Percentiles rank a stretch among this genome's conserved stretches.
Evolutionary conservation across 2,797 vertebrate genomes (phyloP).

Genomic region (Eurystomus glaucurus): DNA sequence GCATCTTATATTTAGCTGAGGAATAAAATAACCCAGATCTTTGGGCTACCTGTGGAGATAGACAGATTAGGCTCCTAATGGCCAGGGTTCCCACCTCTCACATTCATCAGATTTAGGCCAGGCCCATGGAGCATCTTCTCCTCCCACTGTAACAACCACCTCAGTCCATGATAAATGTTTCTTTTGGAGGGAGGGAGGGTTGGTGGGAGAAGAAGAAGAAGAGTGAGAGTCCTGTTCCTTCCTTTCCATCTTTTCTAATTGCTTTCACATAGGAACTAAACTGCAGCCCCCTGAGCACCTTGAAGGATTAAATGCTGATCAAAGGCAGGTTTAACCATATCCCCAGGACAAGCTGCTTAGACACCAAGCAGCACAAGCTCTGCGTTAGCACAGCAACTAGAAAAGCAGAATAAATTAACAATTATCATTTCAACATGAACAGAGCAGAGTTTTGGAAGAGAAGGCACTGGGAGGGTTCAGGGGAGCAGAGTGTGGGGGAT

Average conservation of each 20-base stretch:
- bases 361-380: slow-evolving; percentile 75
- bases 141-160: background rate
- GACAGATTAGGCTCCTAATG: background rate
- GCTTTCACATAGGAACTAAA: slow-evolving; percentile 77
- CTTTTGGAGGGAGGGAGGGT: background rate
- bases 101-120: background rate
- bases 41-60: background rate
- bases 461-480: background rate
- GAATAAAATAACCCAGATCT: background rate
- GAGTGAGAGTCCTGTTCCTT: background rate
- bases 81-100: background rate
- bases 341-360: slow-evolving; percentile 86
- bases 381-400: slow-evolving; percentile 72
- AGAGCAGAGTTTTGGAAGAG: slow-evolving; percentile 41
- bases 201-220: background rate
- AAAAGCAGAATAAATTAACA: slow-evolving; percentile 81
- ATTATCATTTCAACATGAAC: slow-evolving; percentile 66
- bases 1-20: slow-evolving; percentile 26
- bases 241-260: slow-evolving; percentile 71
- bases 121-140: background rate
- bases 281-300: slow-evolving; percentile 77
- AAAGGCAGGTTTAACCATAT: slow-evolving; percentile 88
- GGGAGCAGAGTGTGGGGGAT: slow-evolving; percentile 6
- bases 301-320: slow-evolving; percentile 88
- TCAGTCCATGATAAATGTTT: background rate